Evolutionary conservation across 2,888 invertebrate genomes (phyloP).

Genomic region (Heliconius hortense): DNA sequence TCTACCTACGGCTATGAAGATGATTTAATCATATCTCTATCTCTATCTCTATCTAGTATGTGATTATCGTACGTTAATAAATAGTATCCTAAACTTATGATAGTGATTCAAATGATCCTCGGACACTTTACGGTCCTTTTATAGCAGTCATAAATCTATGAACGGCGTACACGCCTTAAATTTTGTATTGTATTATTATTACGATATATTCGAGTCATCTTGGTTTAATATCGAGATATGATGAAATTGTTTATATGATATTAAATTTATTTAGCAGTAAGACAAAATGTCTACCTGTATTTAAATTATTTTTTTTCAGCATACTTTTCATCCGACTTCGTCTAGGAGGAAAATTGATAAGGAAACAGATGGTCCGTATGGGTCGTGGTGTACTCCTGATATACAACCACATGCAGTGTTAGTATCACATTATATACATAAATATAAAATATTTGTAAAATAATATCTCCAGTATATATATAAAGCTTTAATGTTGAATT

Average conservation of each 20-base stretch:
- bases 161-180: conserved; percentile 49
- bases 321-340: conserved; percentile 64
- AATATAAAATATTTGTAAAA: not conserved
- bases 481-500: not conserved
- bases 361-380: conserved; percentile 51
- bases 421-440: conserved; percentile 41
- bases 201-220: not conserved
- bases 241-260: too few relatives aligned
- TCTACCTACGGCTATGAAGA: not conserved
- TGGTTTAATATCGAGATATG: not conserved
- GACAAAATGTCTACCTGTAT: not conserved
- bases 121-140: conserved; percentile 52
- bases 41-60: too few relatives aligned
- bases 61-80: not conserved
- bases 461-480: too few relatives aligned
- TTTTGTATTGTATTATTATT: conserved; percentile 23
- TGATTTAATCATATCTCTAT: not conserved
- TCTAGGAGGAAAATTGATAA: conserved; percentile 46
- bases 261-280: too few relatives aligned
- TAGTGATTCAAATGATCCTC: conserved; percentile 41
- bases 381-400: conserved; percentile 72
- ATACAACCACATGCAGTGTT: conserved; percentile 60
- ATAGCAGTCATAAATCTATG: conserved; percentile 50
- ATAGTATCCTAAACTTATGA: conserved; percentile 23
- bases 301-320: conserved; percentile 52